Base-by-base conservation (phyloP, 1,140 invertebrate species). In the Amyelois transitella region DNA sequence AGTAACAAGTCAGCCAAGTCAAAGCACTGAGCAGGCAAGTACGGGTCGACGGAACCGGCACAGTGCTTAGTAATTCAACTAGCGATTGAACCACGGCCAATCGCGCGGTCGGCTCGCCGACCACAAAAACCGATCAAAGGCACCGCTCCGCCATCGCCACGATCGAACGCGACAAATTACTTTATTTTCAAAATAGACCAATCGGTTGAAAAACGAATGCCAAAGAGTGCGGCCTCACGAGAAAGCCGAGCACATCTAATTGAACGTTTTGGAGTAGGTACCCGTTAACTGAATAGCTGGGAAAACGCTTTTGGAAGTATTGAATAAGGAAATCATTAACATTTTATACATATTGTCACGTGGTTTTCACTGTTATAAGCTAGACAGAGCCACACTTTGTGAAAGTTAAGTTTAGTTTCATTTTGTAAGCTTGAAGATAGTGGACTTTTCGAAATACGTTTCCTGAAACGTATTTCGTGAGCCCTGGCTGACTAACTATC, bases 61-160 rank as follows among this genome's bases (percentile, higher is more conserved):
- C 6, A 38, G 1, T 1, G n/a, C 12, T 38, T 38, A 52, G 63
- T 75, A 78, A 76, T 75, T 74, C 64, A 76, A 76, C 66, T 71
- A 75, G 63, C 60, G 32, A 49, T 48, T 56, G 61, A 22, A 73
- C 44, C 72, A 57, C 65, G 58, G 63, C 76, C 75, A 77, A 80
- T 78, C 70, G 69, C 55, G 51, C 65, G 18, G 19, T 25, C 52
- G 53, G 59, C 56, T 60, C 24, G 68, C 60, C 76, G 72, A 73
- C 68, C 67, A 86, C 74, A 86, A 84, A 86, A 84, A 84, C 75
- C 59, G 51, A 75, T 84, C 81, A 84, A 84, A 86, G 79, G 55
- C 28, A 54, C 80, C 76, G 79, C 75, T 20, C 62, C 60, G 68
- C 66, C 67, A 69, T 69, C 62, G 70, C 25, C 25, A 10, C 25